Percentiles rank a stretch among this genome's conserved stretches.
phyloP scores from a whole-genome alignment of 2,797 vertebrate genomes.

The Notoglanidium macrostoma region DNA sequence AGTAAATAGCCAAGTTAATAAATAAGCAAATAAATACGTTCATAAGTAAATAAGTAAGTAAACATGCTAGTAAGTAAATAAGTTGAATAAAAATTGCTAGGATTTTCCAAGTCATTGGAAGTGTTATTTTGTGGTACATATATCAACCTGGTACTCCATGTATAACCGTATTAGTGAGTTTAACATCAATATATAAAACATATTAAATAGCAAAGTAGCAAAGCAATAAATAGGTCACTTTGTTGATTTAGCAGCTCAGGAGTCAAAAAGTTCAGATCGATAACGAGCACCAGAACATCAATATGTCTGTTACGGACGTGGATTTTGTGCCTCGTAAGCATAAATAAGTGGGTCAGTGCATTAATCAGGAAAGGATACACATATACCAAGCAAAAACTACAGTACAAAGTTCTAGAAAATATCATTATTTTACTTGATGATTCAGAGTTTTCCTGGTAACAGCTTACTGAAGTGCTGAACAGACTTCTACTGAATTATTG shows the following conservation, averaged over 20 bases:
- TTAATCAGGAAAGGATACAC: background rate
- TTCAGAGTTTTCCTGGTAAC: background rate
- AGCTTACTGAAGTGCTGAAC: background rate
- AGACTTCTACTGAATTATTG: too few species aligned
- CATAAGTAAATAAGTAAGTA: background rate
- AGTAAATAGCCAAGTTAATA: background rate
- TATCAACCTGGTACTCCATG: background rate
- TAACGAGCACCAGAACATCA: background rate
- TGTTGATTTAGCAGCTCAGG: background rate
- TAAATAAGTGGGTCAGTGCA: background rate
- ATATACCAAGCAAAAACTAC: background rate
- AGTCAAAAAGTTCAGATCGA: background rate
- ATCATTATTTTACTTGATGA: background rate
- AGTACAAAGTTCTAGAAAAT: background rate
- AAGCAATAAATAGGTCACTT: background rate
- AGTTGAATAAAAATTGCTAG: background rate
- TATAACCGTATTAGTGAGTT: background rate
- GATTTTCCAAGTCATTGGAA: background rate
- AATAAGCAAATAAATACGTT: background rate
- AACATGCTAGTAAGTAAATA: too few species aligned
- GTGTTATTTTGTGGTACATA: background rate
- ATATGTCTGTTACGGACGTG: background rate
- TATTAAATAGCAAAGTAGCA: background rate
- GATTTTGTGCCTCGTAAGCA: background rate
- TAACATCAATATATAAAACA: background rate